Conservation (phyloP, 2,113 vertebrate genomes). For the Myiozetetes cayanensis region DNA sequence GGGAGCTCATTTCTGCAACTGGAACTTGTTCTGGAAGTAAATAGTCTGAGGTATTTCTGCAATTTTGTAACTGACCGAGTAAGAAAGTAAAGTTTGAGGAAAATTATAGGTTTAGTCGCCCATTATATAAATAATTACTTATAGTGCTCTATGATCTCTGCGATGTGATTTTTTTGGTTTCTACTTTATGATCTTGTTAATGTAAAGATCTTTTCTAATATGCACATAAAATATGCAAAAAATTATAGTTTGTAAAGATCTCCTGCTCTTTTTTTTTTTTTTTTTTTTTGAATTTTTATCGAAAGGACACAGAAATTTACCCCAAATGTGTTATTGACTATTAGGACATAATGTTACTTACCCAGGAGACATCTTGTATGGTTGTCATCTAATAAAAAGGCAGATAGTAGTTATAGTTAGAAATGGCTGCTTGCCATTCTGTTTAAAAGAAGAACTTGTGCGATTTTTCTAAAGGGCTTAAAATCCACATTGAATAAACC, state of each 20-base stretch:
- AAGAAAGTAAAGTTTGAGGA: background rate
- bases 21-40: background rate
- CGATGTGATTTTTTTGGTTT: background rate
- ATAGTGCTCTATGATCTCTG: background rate
- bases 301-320: background rate
- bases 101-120: background rate
- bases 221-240: background rate
- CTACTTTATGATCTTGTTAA: background rate
- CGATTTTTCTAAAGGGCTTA: conserved; percentile 71
- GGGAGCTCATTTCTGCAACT: background rate
- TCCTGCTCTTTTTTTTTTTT: background rate
- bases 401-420: conserved; percentile 19
- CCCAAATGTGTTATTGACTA: background rate
- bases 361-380: background rate
- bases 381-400: conserved; percentile 51
- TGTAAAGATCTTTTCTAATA: background rate
- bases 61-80: background rate
- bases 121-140: background rate
- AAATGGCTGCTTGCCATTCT: conserved; percentile 76
- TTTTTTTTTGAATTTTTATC: background rate
- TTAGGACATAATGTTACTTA: background rate
- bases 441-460: conserved; percentile 71
- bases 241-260: background rate
- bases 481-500: conserved; percentile 65
- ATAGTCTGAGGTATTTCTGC: background rate